Conservation (phyloP, 2,113 vertebrate genomes). For the Fukomys damarensis region DNA sequence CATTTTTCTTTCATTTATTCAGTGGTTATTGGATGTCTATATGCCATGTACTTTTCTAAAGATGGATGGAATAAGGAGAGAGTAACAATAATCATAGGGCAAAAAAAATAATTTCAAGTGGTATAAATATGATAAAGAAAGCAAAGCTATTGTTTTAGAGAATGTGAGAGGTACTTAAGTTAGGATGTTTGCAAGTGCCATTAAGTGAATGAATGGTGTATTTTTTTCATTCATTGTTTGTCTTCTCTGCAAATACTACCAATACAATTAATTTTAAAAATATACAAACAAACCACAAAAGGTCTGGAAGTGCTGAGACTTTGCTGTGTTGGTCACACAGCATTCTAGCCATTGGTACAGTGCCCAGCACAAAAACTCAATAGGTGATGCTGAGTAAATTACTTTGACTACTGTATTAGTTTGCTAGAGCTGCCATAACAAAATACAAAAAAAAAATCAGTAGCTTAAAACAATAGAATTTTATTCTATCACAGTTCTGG, state of each 20-base stretch:
- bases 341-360: not conserved
- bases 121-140: not conserved
- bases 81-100: not conserved
- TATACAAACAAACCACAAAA: too few relatives aligned
- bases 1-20: not conserved
- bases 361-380: not conserved
- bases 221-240: not conserved
- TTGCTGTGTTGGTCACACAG: not conserved
- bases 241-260: not conserved
- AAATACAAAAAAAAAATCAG: not conserved
- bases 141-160: not conserved
- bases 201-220: not conserved
- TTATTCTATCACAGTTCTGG: not conserved
- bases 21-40: not conserved
- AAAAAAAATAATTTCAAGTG: not conserved
- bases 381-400: not conserved
- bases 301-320: not conserved
- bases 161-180: not conserved
- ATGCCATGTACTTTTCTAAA: not conserved
- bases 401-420: not conserved
- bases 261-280: too few relatives aligned
- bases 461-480: not conserved
- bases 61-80: not conserved
- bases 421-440: not conserved
- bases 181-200: not conserved